These are phyloP conservation scores for Patella caerulea DNA, from an alignment of 2,888 invertebrate species.

Conservation along the genomic window DNA sequence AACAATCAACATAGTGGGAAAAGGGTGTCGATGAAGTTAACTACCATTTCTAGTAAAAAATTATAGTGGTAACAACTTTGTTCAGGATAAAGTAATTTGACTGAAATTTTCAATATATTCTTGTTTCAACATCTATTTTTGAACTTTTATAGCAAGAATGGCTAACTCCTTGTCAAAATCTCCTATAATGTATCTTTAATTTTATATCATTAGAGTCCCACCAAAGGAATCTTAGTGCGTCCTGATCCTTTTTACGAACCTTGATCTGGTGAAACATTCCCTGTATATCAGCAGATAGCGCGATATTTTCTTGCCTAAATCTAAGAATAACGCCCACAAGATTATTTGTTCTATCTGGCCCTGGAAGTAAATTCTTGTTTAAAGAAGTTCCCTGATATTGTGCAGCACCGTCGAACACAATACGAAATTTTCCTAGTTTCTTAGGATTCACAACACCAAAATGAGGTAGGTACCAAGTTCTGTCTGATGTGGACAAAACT, in stretches of 20 bases:
- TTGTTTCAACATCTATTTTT: no score
- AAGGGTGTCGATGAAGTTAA: no score
- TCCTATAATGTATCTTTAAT: no score
- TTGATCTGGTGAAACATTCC: constrained; percentile 35
- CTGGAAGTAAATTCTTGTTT: constrained; percentile 37
- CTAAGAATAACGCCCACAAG: constrained; percentile 37
- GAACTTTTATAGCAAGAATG: no score
- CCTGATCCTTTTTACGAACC: constrained; percentile 28
- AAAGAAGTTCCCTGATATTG: constrained; percentile 35
- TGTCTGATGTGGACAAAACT: no score
- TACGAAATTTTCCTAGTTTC: constrained; percentile 27
- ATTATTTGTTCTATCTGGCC: constrained; percentile 43
- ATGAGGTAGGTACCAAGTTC: constrained; percentile 35
- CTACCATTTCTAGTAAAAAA: no score
- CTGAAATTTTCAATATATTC: no score
- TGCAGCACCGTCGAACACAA: constrained; percentile 37
- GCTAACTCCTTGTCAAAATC: no score
- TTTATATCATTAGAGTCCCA: constrained; percentile 23
- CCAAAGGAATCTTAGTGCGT: constrained; percentile 36
- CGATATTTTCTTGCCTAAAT: constrained; percentile 40
- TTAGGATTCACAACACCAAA: constrained; percentile 34
- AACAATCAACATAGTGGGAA: no score
- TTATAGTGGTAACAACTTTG: no score
- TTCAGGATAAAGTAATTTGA: no score
- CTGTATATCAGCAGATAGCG: constrained; percentile 37